Conservation (phyloP, 2,113 vertebrate species). For the Corythornis vintsioides region DNA sequence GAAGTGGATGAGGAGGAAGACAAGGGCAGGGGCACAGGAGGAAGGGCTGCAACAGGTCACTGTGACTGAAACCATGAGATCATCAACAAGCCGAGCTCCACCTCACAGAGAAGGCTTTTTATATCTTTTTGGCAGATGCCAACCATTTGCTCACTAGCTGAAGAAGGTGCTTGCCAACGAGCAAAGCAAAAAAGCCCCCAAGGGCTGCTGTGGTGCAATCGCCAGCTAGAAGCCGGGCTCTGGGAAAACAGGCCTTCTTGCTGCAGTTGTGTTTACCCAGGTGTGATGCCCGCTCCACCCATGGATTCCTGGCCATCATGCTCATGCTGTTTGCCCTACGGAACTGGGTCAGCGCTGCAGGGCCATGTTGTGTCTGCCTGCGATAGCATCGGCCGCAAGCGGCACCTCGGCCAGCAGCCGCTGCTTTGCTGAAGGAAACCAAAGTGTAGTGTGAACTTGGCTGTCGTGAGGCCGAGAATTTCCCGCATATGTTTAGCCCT, state of each 20-base stretch:
- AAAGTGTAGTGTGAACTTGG: not conserved
- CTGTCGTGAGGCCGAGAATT: rapidly evolving
- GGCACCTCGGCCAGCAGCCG: rapidly evolving
- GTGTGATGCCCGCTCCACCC: not conserved
- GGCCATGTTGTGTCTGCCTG: not conserved
- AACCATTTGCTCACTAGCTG: not conserved
- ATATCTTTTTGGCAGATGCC: not conserved
- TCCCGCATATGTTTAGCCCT: not conserved
- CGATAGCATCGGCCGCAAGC: not conserved
- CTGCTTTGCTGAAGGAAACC: not conserved
- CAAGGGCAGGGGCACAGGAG: not conserved
- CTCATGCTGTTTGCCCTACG: not conserved
- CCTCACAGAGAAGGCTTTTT: not conserved
- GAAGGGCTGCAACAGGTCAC: not conserved
- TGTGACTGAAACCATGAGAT: not conserved
- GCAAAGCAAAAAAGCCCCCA: not conserved
- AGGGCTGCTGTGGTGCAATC: not conserved
- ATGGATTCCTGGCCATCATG: slow-evolving; percentile 16
- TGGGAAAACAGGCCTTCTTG: not conserved
- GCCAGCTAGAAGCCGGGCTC: not conserved
- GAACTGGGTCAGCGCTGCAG: not conserved
- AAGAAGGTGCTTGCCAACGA: not conserved
- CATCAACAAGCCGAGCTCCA: not conserved
- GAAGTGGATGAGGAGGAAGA: not conserved
- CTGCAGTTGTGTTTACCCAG: slow-evolving; percentile 1